Conservation (phyloP, 1,140 invertebrate species). For the Rhopalosiphum maidis region DNA sequence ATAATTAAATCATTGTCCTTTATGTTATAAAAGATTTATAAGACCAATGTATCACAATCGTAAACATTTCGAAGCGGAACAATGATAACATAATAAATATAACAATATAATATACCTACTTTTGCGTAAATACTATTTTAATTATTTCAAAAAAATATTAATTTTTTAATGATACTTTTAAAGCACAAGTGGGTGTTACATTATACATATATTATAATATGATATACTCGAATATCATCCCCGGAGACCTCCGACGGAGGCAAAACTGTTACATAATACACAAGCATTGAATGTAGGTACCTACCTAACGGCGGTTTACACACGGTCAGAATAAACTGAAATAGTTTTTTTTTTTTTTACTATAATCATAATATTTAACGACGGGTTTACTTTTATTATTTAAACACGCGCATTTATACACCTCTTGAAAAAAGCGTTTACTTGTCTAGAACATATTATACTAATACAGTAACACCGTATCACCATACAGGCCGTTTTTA, state of each 20-base stretch:
- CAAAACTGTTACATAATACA: background rate
- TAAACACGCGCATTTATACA: background rate
- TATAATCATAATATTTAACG: background rate
- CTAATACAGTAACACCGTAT: background rate
- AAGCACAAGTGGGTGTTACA: background rate
- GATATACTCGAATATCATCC: background rate
- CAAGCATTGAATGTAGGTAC: background rate
- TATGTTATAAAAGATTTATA: background rate
- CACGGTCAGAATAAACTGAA: background rate
- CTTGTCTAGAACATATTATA: background rate
- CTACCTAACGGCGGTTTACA: background rate
- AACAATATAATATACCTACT: background rate
- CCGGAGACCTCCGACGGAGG: background rate
- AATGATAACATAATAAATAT: background rate
- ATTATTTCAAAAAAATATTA: background rate
- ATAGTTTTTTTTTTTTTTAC: background rate
- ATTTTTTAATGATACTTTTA: background rate
- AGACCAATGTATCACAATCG: too few species aligned
- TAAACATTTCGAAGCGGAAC: background rate
- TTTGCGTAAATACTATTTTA: background rate
- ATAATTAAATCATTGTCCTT: background rate
- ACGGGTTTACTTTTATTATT: constrained; percentile 11
- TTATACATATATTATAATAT: background rate
- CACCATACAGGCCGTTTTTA: background rate
- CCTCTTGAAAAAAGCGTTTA: background rate